phyloP scores from a whole-genome alignment of 2,113 vertebrate genomes.

The Pampusana beccarii region DNA sequence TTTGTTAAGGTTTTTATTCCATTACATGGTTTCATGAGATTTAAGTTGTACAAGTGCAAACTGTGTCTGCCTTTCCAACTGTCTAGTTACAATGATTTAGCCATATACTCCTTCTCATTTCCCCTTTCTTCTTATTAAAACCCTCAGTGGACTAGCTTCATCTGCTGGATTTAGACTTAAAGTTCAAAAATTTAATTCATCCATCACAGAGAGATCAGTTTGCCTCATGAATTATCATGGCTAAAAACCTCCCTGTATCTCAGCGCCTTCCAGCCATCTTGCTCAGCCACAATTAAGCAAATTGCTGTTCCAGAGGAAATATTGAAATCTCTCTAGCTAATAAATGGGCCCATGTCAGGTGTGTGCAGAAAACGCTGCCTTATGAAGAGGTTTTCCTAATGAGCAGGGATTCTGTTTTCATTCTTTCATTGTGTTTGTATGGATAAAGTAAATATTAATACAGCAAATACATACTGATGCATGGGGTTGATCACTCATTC shows the following conservation, averaged over 20 bases:
- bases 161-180: constrained; percentile 17
- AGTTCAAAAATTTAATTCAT: constrained; percentile 24
- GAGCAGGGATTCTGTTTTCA: constrained; percentile 22
- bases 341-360: not conserved
- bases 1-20: constrained; percentile 79
- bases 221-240: constrained; percentile 5
- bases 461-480: not conserved
- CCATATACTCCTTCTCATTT: not conserved
- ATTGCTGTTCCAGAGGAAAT: constrained; percentile 18
- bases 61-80: constrained; percentile 36
- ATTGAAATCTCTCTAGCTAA: constrained; percentile 17
- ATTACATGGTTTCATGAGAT: constrained; percentile 72
- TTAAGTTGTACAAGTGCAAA: constrained; percentile 29
- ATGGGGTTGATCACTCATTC: not conserved
- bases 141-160: not conserved
- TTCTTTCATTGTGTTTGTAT: constrained; percentile 36
- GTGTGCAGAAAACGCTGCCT: not conserved
- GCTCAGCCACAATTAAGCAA: constrained; percentile 50
- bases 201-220: not conserved
- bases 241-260: not conserved
- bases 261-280: constrained; percentile 25
- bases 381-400: constrained; percentile 5
- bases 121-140: constrained; percentile 4
- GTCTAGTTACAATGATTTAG: constrained; percentile 2
- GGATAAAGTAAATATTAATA: constrained; percentile 48